These are phyloP conservation scores for Thyatira batis DNA, from an alignment of 2,888 invertebrate species.

Conservation along the genomic window DNA sequence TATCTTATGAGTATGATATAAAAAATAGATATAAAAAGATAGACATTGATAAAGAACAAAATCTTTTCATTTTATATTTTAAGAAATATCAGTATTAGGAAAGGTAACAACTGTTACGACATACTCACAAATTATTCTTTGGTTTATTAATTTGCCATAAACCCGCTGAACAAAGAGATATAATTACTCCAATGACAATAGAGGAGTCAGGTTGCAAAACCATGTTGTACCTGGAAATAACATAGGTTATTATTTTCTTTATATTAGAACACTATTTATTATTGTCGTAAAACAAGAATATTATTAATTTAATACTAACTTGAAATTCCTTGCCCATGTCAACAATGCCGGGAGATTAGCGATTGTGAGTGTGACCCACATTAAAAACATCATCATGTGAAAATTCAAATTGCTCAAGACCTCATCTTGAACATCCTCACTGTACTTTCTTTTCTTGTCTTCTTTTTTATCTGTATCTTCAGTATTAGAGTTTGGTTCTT, in stretches of 20 bases:
- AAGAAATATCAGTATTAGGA: too few species aligned
- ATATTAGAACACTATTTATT: too few species aligned
- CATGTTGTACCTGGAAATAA: conserved; percentile 77
- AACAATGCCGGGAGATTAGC: conserved; percentile 87
- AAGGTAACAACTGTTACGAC: conserved; percentile 1
- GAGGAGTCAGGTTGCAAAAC: conserved; percentile 84
- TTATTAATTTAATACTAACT: conserved; percentile 74
- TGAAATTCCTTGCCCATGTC: conserved; percentile 91
- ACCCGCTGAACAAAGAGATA: conserved; percentile 82
- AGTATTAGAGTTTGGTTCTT: conserved; percentile 11
- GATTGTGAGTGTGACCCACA: conserved; percentile 85
- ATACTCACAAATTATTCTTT: conserved; percentile 84
- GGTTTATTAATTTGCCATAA: conserved; percentile 87
- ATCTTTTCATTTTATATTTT: too few species aligned
- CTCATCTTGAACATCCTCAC: conserved; percentile 38
- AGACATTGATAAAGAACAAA: too few species aligned
- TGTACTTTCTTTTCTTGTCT: conserved; percentile 23
- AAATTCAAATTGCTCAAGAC: conserved; percentile 84
- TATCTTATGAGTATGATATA: too few species aligned
- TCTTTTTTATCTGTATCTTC: conserved; percentile 15
- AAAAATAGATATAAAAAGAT: too few species aligned
- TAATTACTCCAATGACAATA: conserved; percentile 79
- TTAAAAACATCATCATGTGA: conserved; percentile 87
- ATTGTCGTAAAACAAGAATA: too few species aligned
- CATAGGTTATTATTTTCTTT: background rate